These are phyloP conservation scores for Phataginus tetradactyla DNA, from an alignment of 2,797 vertebrate species.

Conservation along the genomic window DNA sequence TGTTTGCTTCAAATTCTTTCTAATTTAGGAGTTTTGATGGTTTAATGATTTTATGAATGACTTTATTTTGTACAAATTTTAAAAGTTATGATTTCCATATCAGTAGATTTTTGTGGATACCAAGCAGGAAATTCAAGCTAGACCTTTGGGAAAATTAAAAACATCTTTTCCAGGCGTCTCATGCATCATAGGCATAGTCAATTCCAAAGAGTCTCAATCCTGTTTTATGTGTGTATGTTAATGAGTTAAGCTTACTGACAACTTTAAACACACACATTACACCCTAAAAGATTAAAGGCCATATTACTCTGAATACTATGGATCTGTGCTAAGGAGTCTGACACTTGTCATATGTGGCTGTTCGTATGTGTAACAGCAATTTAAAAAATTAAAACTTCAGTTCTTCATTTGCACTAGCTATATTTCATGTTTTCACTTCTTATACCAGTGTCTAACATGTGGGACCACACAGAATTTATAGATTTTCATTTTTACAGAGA, in stretches of 20 bases:
- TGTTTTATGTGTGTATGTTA: neutral
- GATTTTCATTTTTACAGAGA: neutral
- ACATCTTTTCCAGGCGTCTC: neutral
- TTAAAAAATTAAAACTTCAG: neutral
- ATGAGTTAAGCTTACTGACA: neutral
- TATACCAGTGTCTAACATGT: neutral
- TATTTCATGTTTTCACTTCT: neutral
- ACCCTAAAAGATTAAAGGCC: neutral
- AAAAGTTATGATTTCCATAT: conserved; percentile 66
- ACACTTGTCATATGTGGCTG: neutral
- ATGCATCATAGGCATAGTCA: neutral
- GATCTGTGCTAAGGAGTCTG: neutral
- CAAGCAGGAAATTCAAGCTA: conserved; percentile 51
- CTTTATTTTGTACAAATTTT: conserved; percentile 59
- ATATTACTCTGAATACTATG: neutral
- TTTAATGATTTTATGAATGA: conserved; percentile 74
- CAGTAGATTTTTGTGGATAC: conserved; percentile 5
- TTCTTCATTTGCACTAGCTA: neutral
- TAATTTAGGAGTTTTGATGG: conserved; percentile 39
- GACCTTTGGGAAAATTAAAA: conserved; percentile 51
- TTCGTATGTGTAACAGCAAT: neutral
- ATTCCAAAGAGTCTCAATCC: neutral
- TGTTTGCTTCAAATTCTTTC: conserved; percentile 56
- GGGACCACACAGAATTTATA: neutral
- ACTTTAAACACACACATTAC: neutral